phyloP scores from a whole-genome alignment of 2,113 vertebrate species.

The Triplophysa siluroides region DNA sequence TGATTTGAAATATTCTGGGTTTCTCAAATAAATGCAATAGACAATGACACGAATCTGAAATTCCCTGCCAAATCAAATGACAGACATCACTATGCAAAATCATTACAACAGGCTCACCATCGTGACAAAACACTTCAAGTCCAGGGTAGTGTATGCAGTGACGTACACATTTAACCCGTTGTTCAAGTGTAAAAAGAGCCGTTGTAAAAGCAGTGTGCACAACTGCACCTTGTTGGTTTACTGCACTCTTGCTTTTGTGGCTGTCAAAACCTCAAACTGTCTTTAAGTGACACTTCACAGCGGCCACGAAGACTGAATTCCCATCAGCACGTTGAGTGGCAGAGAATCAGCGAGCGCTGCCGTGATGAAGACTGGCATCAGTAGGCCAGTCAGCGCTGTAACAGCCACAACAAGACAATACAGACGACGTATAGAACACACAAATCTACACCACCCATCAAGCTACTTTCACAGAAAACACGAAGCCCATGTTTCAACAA shows the following conservation, averaged over 20 bases:
- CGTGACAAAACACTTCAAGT: too few species aligned
- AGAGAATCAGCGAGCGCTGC: constrained; percentile 20
- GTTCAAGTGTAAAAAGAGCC: too few species aligned
- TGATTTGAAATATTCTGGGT: too few species aligned
- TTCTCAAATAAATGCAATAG: too few species aligned
- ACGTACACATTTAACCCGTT: too few species aligned
- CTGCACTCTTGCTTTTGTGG: not conserved
- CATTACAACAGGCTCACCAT: too few species aligned
- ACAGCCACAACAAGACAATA: constrained; percentile 36
- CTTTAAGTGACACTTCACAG: constrained; percentile 15
- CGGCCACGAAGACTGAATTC: not conserved
- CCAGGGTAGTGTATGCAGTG: too few species aligned
- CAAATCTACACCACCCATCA: constrained; percentile 64
- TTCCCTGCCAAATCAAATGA: too few species aligned
- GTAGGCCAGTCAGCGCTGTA: constrained; percentile 21
- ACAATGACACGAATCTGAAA: too few species aligned
- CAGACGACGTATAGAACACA: constrained; percentile 56
- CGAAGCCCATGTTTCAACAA: constrained; percentile 58
- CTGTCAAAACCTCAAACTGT: not conserved
- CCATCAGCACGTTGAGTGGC: constrained; percentile 17
- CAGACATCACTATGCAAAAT: too few species aligned
- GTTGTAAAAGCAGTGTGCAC: too few species aligned
- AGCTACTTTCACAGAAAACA: constrained; percentile 64
- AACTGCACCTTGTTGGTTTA: not conserved
- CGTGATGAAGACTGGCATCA: constrained; percentile 51